Conservation (phyloP, 2,113 vertebrate species). For the Zapus hudsonius region DNA sequence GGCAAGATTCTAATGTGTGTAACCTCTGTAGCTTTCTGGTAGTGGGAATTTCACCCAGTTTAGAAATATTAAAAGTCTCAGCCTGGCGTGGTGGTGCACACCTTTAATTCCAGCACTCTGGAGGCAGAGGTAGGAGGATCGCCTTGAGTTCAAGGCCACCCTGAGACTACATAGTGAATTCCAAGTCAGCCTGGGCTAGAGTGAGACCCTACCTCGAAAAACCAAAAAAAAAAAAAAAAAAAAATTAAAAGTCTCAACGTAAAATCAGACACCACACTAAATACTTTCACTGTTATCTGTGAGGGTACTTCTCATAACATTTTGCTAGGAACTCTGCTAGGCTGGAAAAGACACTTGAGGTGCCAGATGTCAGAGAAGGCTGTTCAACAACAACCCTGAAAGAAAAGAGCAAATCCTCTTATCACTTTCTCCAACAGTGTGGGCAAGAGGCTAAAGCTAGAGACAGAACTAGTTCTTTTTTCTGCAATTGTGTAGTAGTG, state of each 20-base stretch:
- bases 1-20: no score
- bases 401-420: background rate
- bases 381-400: background rate
- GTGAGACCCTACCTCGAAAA: no score
- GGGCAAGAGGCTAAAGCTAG: background rate
- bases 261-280: background rate
- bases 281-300: background rate
- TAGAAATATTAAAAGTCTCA: background rate
- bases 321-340: background rate
- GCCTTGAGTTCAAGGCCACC: no score
- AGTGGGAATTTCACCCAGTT: background rate
- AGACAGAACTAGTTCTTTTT: background rate
- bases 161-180: no score
- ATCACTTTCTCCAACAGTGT: background rate
- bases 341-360: background rate
- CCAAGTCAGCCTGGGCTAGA: no score
- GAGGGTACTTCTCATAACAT: background rate
- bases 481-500: accelerated
- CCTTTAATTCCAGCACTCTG: no score
- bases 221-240: no score
- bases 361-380: background rate
- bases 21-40: no score
- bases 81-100: no score
- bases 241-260: background rate
- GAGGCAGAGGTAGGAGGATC: no score